These are phyloP conservation scores for Lynx canadensis DNA, from an alignment of 2,113 vertebrate species.

Conservation along the genomic window DNA sequence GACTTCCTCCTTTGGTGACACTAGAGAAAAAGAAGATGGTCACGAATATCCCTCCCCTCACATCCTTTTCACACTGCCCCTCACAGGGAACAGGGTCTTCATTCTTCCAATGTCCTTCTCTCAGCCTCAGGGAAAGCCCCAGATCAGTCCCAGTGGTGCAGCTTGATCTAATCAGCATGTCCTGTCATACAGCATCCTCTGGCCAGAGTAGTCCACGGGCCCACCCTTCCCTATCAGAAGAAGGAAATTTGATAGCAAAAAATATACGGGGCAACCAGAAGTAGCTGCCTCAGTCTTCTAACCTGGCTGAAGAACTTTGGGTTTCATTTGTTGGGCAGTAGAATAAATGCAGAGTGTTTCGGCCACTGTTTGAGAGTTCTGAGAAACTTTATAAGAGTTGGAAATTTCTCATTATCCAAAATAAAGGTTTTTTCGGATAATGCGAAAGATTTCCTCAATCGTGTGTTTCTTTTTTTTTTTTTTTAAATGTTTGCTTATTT, in stretches of 20 bases:
- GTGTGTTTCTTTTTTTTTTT: neutral
- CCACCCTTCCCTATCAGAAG: neutral
- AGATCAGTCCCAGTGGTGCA: neutral
- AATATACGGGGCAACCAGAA: neutral
- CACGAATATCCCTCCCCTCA: neutral
- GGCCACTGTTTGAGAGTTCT: neutral
- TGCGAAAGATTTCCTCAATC: neutral
- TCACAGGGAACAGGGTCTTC: neutral
- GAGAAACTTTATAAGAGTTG: neutral
- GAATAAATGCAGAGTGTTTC: neutral
- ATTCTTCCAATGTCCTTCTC: neutral
- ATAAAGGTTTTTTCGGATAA: neutral
- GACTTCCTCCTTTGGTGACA: neutral
- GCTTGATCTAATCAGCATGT: neutral
- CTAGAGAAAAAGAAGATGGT: neutral
- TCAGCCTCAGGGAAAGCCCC: neutral
- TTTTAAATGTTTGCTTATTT: too few species aligned
- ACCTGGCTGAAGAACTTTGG: neutral
- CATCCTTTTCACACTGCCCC: neutral
- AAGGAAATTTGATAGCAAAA: neutral
- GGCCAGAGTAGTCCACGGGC: neutral
- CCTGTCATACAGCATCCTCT: neutral
- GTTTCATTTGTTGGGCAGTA: neutral
- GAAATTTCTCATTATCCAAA: conserved; percentile 8
- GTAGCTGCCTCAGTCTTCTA: neutral